Evolutionary conservation across 2,888 invertebrate genomes (phyloP), one percentile per base, ranked within the genome.

Genomic region (Trimorus sp.): DNA sequence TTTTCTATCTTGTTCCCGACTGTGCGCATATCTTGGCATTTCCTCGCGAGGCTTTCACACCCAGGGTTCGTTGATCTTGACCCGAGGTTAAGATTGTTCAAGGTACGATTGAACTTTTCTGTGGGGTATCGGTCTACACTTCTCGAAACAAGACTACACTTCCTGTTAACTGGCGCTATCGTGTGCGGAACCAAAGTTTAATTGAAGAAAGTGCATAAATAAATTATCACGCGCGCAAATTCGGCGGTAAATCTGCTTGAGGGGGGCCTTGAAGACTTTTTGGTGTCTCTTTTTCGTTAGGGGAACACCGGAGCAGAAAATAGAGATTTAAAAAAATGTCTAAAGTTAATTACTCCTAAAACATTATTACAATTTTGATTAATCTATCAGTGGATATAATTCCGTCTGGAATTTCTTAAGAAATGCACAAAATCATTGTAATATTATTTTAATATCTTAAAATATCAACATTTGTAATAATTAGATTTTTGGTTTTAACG

Each of bases 71-170:
- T 79, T 82, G 82, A 82, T 82, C 82, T 79, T 82, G 82, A 82
- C 82, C 82, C 70, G 78, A 78, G 82, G 82, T 79, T 79, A 76
- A 83, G 82, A 83, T 82, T 82, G 78, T 79, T 79, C 78, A 56
- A 74, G 82, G 82, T 82, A 82, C 82, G 82, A 82, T 79, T 79
- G 79, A 82, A 78, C 82, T 82, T 78, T 74, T 82, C 68, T 79
- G 66, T 71, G 75, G 70, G 78, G 66, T 79, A 82, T 82, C 77
- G 82, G 75, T 79, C 78, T 82, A 82, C 79, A 82, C 79, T 82
- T 79, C 82, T 79, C 48, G 74, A 78, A 77, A 82, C 77, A 82
- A 77, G 71, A 58, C 74, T 78, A 51, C 73, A 78, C 82, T 82
- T 77, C 77, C 82, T 82, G 73, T 73, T 82, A 77, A 70, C 70